phyloP scores from a whole-genome alignment of 92 coral and sea anemone species.

The Porites divaricata region DNA sequence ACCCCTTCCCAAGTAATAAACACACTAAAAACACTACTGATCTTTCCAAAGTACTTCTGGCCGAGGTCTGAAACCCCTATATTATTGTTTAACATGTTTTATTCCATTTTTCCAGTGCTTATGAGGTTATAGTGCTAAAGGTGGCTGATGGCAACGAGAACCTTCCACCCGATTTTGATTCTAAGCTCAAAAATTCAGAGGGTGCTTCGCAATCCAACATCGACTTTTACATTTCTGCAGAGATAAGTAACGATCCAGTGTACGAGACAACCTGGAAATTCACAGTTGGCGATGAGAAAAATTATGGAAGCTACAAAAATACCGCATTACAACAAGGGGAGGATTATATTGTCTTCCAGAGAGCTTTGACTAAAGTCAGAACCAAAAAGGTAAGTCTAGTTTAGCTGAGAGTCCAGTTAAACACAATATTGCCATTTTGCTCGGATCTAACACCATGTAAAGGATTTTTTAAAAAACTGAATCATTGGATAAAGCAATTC shows the following conservation, averaged over 20 bases:
- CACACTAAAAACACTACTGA: no score
- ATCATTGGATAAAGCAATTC: no score
- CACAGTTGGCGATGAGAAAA: slow-evolving; percentile 23
- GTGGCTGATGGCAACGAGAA: not conserved
- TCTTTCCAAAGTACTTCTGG: no score
- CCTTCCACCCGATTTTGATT: slow-evolving; percentile 7
- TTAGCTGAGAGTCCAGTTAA: no score
- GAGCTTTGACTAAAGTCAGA: slow-evolving; percentile 24
- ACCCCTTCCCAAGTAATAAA: no score
- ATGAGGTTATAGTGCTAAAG: slow-evolving; percentile 19
- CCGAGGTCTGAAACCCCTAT: no score
- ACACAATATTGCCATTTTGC: no score
- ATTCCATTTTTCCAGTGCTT: slow-evolving; percentile 5
- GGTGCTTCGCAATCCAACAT: not conserved
- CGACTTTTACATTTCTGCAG: slow-evolving; percentile 25
- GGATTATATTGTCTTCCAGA: slow-evolving; percentile 19
- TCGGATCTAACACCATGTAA: no score
- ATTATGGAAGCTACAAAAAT: slow-evolving; percentile 16
- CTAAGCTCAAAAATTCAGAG: not conserved
- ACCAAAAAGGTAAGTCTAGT: not conserved
- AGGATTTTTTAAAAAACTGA: no score
- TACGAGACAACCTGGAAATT: not conserved
- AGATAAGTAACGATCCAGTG: not conserved
- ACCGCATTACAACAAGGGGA: slow-evolving; percentile 8
- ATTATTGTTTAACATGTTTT: no score